Evolutionary conservation across 2,888 invertebrate species (phyloP).

Genomic region (Nemurella pictetii): DNA sequence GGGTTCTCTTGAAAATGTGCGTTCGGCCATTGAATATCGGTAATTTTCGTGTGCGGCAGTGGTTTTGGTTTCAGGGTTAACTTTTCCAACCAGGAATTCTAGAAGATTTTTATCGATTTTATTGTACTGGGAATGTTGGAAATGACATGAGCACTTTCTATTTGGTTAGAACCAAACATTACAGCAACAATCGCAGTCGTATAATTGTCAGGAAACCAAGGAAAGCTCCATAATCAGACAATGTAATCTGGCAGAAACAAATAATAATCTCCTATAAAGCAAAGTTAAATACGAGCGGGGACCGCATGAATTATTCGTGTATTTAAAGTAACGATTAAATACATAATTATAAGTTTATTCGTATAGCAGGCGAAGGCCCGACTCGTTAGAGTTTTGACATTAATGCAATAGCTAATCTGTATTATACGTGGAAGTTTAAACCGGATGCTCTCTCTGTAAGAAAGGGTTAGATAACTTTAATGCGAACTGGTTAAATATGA

Average conservation of each 20-base stretch:
- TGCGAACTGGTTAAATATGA: constrained; percentile 35
- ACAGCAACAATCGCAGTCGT: background rate
- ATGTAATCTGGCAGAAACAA: constrained; percentile 2
- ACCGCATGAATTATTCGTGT: constrained; percentile 8
- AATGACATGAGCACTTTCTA: too few relatives aligned
- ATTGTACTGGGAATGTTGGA: too few relatives aligned
- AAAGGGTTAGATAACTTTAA: constrained; percentile 35
- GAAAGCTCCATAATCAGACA: background rate
- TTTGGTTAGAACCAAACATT: background rate
- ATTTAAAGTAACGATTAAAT: constrained; percentile 11
- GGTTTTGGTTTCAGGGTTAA: too few relatives aligned
- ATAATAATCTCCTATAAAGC: constrained; percentile 7
- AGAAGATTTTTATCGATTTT: too few relatives aligned
- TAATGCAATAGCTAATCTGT: constrained; percentile 29
- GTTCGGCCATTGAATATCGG: too few relatives aligned
- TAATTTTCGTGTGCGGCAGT: too few relatives aligned
- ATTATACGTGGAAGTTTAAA: constrained; percentile 2
- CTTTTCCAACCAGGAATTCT: too few relatives aligned
- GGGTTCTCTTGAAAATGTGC: too few relatives aligned
- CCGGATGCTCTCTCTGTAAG: constrained; percentile 30
- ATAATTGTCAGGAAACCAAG: background rate
- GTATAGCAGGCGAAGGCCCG: background rate
- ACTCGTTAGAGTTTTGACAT: constrained; percentile 29
- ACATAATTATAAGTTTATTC: constrained; percentile 28
- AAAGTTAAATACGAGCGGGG: constrained; percentile 7